Percentiles rank a stretch among this genome's conserved stretches.
These are phyloP conservation scores for Dendropsophus ebraccatus DNA, from an alignment of 2,113 vertebrate species.

Conservation along the genomic window DNA sequence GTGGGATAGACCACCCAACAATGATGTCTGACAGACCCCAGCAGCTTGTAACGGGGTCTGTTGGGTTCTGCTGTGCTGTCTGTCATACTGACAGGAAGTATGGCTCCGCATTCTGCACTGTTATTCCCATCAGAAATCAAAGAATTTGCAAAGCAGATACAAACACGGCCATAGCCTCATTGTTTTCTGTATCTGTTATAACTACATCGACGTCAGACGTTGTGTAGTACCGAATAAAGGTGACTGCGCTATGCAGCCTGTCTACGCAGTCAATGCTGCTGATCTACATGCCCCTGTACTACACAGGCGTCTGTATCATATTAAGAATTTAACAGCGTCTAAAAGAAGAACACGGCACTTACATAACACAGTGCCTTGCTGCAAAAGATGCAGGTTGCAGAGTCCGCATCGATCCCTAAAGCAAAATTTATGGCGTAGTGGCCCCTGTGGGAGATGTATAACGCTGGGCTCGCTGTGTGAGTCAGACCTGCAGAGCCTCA, in stretches of 20 bases:
- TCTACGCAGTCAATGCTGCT: background rate
- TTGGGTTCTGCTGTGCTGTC: no score
- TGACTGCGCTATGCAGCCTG: background rate
- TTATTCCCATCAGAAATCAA: no score
- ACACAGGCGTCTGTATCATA: background rate
- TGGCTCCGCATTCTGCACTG: no score
- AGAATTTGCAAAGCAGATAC: no score
- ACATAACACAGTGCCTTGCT: constrained; percentile 16
- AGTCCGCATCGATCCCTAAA: constrained; percentile 40
- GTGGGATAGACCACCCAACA: no score
- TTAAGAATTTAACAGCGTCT: background rate
- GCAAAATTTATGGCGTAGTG: constrained; percentile 19
- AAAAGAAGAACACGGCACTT: background rate
- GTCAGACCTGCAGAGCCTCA: constrained; percentile 47
- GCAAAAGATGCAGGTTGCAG: constrained; percentile 32
- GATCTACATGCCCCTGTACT: background rate
- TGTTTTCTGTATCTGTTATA: no score
- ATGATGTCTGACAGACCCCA: no score
- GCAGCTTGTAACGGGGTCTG: no score
- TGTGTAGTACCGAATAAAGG: background rate
- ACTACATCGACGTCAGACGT: no score
- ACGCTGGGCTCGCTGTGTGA: constrained; percentile 25
- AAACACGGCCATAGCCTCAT: no score
- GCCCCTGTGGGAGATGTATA: constrained; percentile 31
- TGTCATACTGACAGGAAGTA: no score